phyloP scores from a whole-genome alignment of 2,888 invertebrate genomes.

The Apamea epomidion region DNA sequence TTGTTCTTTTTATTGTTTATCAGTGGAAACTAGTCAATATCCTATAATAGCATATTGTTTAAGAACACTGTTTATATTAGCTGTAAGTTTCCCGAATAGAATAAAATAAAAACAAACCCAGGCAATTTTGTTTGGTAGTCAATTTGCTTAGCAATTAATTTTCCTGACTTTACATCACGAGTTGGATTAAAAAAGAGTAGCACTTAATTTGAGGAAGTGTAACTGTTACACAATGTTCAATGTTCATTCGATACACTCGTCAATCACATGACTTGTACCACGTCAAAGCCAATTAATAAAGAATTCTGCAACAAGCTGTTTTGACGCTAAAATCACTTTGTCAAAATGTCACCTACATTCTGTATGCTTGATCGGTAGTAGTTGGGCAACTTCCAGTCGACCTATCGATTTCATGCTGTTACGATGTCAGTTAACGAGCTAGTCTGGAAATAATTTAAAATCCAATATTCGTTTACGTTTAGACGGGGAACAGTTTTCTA shows the following conservation, averaged over 20 bases:
- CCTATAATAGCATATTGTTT: too few species aligned
- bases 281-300: slow-evolving; percentile 60
- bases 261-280: slow-evolving; percentile 39
- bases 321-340: slow-evolving; percentile 62
- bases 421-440: slow-evolving; percentile 65
- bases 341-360: slow-evolving; percentile 69
- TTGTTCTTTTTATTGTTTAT: too few species aligned
- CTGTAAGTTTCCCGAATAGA: neutral
- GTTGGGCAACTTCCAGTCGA: slow-evolving; percentile 57
- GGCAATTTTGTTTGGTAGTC: neutral
- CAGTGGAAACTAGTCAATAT: too few species aligned
- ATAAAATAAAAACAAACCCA: neutral
- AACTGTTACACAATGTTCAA: neutral
- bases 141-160: neutral
- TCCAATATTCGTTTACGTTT: slow-evolving; percentile 67
- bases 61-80: neutral
- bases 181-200: neutral
- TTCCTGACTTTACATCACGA: neutral
- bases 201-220: neutral
- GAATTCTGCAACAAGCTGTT: slow-evolving; percentile 55
- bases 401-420: slow-evolving; percentile 65
- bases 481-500: slow-evolving; percentile 48
- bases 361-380: slow-evolving; percentile 59
- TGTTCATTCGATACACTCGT: slow-evolving; percentile 13
- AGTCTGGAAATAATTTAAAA: slow-evolving; percentile 68